Conservation (phyloP, 2,888 invertebrate genomes). For the Acrocyrtus sp. region DNA sequence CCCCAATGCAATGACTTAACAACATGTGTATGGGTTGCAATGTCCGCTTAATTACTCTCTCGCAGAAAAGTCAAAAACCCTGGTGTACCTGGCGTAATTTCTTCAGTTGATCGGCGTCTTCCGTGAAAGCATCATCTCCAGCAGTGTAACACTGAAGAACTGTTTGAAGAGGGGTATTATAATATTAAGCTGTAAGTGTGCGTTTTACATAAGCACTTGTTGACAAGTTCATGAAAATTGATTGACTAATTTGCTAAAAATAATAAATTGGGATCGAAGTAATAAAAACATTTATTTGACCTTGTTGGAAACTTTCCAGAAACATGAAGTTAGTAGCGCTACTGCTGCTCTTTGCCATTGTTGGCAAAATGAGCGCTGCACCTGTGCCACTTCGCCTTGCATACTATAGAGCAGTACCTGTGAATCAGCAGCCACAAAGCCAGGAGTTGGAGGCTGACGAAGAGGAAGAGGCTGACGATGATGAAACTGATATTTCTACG, state of each 20-base stretch:
- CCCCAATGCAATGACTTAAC: too few species aligned
- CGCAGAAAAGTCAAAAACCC: conserved; percentile 53
- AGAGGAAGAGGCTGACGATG: conserved; percentile 28
- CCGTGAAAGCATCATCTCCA: conserved; percentile 47
- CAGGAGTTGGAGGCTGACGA: conserved; percentile 3
- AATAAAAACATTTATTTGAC: not conserved
- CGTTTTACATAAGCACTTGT: conserved; percentile 14
- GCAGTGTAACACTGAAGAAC: conserved; percentile 9
- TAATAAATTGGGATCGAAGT: not conserved
- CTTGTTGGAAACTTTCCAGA: too few species aligned
- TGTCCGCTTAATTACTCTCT: conserved; percentile 44
- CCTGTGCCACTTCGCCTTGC: conserved; percentile 21
- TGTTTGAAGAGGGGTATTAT: conserved; percentile 42
- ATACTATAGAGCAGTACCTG: conserved; percentile 25
- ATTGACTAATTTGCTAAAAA: not conserved
- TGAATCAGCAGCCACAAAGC: conserved; percentile 4
- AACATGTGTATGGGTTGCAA: conserved; percentile 17
- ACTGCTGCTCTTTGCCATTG: conserved; percentile 48
- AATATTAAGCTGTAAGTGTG: conserved; percentile 29
- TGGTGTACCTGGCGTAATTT: conserved; percentile 42
- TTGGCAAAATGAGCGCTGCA: conserved; percentile 44
- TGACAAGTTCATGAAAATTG: not conserved
- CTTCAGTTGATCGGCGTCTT: conserved; percentile 53
- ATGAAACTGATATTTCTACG: conserved; percentile 19
- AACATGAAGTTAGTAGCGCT: conserved; percentile 50